These are phyloP conservation scores for Anabacerthia variegaticeps DNA, from an alignment of 2,797 vertebrate species.

Conservation along the genomic window DNA sequence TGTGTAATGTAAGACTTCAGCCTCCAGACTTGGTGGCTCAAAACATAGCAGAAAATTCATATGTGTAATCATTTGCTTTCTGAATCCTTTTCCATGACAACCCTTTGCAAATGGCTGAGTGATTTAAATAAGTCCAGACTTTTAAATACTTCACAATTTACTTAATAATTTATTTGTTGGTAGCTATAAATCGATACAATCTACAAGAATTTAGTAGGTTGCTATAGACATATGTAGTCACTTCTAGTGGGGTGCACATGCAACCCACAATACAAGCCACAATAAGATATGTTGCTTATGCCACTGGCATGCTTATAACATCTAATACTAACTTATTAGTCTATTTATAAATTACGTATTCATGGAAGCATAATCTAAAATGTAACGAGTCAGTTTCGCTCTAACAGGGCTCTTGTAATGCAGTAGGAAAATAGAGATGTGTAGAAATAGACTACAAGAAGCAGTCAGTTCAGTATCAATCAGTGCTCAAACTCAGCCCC, in stretches of 20 bases:
- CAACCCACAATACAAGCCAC: background rate
- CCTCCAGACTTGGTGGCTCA: background rate
- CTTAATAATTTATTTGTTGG: background rate
- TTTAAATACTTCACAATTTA: background rate
- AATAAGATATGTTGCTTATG: background rate
- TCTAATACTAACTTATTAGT: background rate
- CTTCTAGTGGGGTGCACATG: background rate
- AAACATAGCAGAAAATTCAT: background rate
- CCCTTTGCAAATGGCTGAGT: background rate
- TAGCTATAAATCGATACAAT: background rate
- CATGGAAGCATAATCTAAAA: background rate
- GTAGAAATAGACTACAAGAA: background rate
- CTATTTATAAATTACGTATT: background rate
- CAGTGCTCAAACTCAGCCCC: background rate
- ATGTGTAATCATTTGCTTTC: background rate
- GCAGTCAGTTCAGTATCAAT: background rate
- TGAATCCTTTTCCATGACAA: background rate
- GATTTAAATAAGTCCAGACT: background rate
- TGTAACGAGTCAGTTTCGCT: background rate
- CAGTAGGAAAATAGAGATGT: background rate
- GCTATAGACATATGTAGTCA: background rate
- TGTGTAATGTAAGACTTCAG: background rate
- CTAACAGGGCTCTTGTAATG: background rate
- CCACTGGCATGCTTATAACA: background rate
- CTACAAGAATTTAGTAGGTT: background rate